Evolutionary conservation across 2,797 vertebrate species (phyloP), one percentile per base, ranked within the genome.

Genomic region (Fistularia tabacaria): DNA sequence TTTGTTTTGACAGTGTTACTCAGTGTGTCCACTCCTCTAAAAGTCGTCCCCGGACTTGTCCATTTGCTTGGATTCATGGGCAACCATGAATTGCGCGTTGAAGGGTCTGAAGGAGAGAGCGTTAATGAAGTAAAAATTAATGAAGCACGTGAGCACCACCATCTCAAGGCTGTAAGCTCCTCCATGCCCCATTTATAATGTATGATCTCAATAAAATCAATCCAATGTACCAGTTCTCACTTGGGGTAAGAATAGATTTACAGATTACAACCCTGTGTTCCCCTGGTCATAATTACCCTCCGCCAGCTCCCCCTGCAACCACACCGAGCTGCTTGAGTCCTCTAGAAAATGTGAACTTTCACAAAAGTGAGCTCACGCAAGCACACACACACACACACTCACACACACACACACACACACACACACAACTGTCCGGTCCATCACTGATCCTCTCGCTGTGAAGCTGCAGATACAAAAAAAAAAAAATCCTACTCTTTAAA

Each of bases 201-300:
- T 90, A 92, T 85, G 89, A 91, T 87, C 86, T 91, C 88, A 91
- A 93, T 91, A 92, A 94, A 93, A 95, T 92, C 89, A 91, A 85
- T 92, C 83, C 89, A 80, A 89, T 90, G 90, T 93, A 90, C 87
- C 88, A 91, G 87, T 88, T 90, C 89, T 92, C 87, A 77, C 85
- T 91, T 63, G 82, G 87, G 83, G 87, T 90, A 83, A 85, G 84
- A 85, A 82, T 87, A 89, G 84, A 90, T 88, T 90, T 89, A 87
- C 87, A 87, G 82, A 90, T 92, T 89, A 88, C 81, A 80, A 65
- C 83, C 74, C 74, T 76, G 73, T 77, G 76, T 82, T 83, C 84
- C 83, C 77, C 75, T 72, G 75, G 57, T 82, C 73, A 75, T 84
- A 87, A 89, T 89, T 84, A 84, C 77, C 66, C 36, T 38, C 63